Percentiles rank a stretch among this genome's conserved stretches.
Evolutionary conservation across 2,797 vertebrate species (phyloP).

Genomic region (Trichosurus vulpecula): DNA sequence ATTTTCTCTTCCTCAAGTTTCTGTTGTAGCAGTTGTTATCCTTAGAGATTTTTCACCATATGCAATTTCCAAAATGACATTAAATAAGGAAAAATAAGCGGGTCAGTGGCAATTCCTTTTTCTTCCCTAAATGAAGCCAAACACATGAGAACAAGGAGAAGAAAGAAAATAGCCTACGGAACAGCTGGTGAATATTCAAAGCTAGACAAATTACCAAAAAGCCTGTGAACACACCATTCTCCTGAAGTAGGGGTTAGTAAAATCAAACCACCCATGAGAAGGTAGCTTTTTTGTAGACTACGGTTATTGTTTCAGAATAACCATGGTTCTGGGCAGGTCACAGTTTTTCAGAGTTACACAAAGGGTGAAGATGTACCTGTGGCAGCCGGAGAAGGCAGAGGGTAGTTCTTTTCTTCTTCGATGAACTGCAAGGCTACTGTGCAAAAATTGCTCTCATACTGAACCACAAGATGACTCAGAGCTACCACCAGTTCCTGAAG

Average conservation of each 20-base stretch:
- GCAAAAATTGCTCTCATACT: constrained; percentile 99
- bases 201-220: background rate
- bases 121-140: background rate
- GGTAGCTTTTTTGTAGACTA: background rate
- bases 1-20: constrained; percentile 10
- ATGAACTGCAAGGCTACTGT: constrained; percentile 98
- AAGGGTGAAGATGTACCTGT: constrained; percentile 85
- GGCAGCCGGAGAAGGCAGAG: constrained; percentile 91
- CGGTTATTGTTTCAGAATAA: no score
- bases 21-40: background rate
- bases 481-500: constrained; percentile 96
- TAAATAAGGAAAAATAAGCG: constrained; percentile 9
- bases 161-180: background rate
- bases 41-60: constrained; percentile 26
- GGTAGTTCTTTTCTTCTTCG: constrained; percentile 98
- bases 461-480: constrained; percentile 96
- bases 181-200: background rate
- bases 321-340: background rate
- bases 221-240: background rate
- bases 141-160: background rate
- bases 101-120: background rate
- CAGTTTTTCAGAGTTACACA: fast-evolving
- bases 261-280: background rate
- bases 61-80: constrained; percentile 20
- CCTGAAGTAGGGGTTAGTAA: background rate